Evolutionary conservation across 2,797 vertebrate genomes (phyloP), one percentile per base, ranked within the genome.

Genomic region (Sebastolobus alascanus): DNA sequence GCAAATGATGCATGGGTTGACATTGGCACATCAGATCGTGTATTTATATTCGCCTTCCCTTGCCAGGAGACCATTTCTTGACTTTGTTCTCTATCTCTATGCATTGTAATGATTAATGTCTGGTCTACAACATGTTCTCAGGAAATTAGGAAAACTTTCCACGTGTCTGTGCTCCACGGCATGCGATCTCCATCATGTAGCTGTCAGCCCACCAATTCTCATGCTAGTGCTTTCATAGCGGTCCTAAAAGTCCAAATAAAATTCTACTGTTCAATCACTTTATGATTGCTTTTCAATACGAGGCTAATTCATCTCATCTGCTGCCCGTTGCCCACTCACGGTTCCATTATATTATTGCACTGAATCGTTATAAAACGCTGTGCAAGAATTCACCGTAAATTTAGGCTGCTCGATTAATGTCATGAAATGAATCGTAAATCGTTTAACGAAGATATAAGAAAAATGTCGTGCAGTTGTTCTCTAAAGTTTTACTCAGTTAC

Each of bases 101-200:
- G 22, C 58, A 50, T 67, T 52, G 33, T 68, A 37, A 50, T 60
- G 29, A 75, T 81, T 38, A 67, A 85, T 54, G 68, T 33, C 18
- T 38, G 73, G 20, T 50, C 79, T 71, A n/a, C 55, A 80, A 64
- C 68, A 73, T 50, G 31, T 59, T 83, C 86, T 84, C 66, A 77
- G 65, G 33, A 73, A 83, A 74, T 79, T 72, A 43, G 33, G 35
- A 73, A 73, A 68, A 76, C 33, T 27, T 84, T 80, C 54, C 68
- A 81, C 56, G 38, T 79, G 67, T 80, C 59, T 46, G 61, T 40
- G 59, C 73, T 79, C 33, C 20, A 40, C 77, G 33, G 20, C 52
- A 85, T 84, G 52, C 73, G 60, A 85, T 77, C 68, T 77, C 46
- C 43, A 83, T 90, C 58, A 68, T 77, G 84, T 79, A 75, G 58